Conservation (phyloP, 2,888 invertebrate genomes). For the Horisme vitalbata region DNA sequence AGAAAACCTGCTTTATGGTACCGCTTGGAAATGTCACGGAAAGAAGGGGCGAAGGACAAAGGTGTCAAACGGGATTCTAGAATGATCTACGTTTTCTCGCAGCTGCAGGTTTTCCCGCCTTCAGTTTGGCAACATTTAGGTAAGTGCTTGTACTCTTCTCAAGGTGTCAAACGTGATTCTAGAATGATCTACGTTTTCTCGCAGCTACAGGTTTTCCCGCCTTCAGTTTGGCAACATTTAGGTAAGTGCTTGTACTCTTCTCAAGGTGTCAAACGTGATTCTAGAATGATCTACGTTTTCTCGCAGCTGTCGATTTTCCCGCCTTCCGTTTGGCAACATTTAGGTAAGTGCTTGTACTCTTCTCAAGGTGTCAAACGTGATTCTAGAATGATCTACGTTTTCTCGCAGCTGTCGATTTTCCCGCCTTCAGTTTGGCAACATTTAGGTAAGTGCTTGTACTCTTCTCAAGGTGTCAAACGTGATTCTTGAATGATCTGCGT, state of each 20-base stretch:
- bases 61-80: constrained; percentile 54
- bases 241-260: constrained; percentile 46
- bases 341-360: constrained; percentile 49
- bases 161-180: constrained; percentile 51
- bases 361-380: constrained; percentile 51
- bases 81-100: constrained; percentile 65
- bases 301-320: constrained; percentile 77
- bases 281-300: constrained; percentile 59
- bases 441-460: constrained; percentile 50
- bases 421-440: constrained; percentile 73
- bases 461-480: no score
- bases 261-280: constrained; percentile 51
- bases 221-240: constrained; percentile 66
- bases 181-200: constrained; percentile 65
- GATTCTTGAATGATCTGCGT: no score
- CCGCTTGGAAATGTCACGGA: constrained; percentile 60
- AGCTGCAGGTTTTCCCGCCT: constrained; percentile 75
- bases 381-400: constrained; percentile 58
- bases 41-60: constrained; percentile 45
- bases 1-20: constrained; percentile 77
- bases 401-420: constrained; percentile 74
- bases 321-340: constrained; percentile 67
- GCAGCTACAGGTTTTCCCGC: constrained; percentile 75
- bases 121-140: constrained; percentile 69
- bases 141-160: constrained; percentile 37